Percentiles rank a stretch among this genome's conserved stretches.
Conservation (phyloP, 2,797 vertebrate species). For the Scolopax rusticola region DNA sequence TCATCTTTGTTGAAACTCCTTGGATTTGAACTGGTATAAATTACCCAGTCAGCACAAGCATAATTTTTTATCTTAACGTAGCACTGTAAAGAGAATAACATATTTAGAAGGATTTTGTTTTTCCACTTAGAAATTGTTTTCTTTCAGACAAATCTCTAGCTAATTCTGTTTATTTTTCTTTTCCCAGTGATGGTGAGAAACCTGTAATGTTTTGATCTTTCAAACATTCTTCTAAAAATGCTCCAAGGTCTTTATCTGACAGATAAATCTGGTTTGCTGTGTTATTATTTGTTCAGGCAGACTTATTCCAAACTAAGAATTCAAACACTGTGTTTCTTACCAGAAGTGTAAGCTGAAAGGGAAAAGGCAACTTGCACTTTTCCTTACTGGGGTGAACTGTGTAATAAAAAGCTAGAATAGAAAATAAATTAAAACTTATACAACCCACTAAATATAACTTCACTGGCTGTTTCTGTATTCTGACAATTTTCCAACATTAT, state of each 20-base stretch:
- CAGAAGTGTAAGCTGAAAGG: background rate
- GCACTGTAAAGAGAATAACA: background rate
- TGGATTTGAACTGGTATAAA: background rate
- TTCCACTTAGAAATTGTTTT: background rate
- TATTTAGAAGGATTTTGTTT: background rate
- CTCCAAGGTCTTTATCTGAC: constrained; percentile 18
- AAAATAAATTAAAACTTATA: background rate
- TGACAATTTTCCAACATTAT: background rate
- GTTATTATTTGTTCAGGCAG: constrained; percentile 17
- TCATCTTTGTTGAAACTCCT: background rate
- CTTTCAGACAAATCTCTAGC: background rate
- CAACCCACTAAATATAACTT: background rate
- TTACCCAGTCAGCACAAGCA: background rate
- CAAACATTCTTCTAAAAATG: background rate
- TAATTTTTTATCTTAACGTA: constrained; percentile 20
- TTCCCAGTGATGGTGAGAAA: background rate
- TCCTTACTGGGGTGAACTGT: background rate
- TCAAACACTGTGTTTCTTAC: background rate
- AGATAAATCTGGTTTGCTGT: constrained; percentile 9
- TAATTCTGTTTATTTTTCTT: constrained; percentile 43
- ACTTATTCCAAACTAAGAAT: background rate
- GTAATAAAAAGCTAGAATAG: background rate
- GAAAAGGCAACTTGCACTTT: background rate
- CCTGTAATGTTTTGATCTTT: constrained; percentile 11
- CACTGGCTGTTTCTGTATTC: background rate